Evolutionary conservation across 2,888 invertebrate genomes (phyloP), one percentile per base, ranked within the genome.

Genomic region (Acanthopleura granulata): DNA sequence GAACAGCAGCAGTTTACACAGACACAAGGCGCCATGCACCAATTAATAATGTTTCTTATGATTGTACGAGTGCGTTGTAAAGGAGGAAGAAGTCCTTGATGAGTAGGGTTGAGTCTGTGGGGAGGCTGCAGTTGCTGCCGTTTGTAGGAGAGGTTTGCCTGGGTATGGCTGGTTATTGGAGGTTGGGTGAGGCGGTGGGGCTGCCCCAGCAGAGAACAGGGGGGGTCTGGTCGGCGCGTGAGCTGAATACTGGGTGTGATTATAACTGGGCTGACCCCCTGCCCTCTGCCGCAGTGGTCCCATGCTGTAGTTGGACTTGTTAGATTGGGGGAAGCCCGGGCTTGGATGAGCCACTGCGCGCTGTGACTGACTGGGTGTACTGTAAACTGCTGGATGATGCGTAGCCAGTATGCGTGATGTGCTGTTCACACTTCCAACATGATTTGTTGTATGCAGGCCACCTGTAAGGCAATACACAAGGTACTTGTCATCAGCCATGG

Each of bases 271-370:
- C 29, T 66, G 66, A 27, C 66, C 66, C 22, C 29, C 29, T 16
- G 16, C 27, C 29, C 66, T 27, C 29, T 66, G 66, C 25, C 66
- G 22, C 16, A 16, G 25, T 66, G 66, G 66, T 66, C 66, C 66
- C 66, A 66, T 66, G 66, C 29, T 66, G 29, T 66, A 66, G 66
- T 66, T 66, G 66, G 66, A 66, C 66, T 57, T 18, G 66, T 22
- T 66, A 27, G 66, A 66, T 18, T 15, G 29, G 66, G 18, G 22
- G 25, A 22, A 66, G 25, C 29, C 29, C 25, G 15, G 27, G 6
- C 25, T 27, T 27, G 22, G 16, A 27, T 22, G 25, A 22, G 66
- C 25, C 16, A 25, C 29, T 22, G 66, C 6, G 18, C 66, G 15
- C 14, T 27, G 25, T 27, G 22, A 25, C 6, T 22, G 66, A 66